Evolutionary conservation across 2,888 invertebrate species (phyloP).

Genomic region (Hipparchia semele): DNA sequence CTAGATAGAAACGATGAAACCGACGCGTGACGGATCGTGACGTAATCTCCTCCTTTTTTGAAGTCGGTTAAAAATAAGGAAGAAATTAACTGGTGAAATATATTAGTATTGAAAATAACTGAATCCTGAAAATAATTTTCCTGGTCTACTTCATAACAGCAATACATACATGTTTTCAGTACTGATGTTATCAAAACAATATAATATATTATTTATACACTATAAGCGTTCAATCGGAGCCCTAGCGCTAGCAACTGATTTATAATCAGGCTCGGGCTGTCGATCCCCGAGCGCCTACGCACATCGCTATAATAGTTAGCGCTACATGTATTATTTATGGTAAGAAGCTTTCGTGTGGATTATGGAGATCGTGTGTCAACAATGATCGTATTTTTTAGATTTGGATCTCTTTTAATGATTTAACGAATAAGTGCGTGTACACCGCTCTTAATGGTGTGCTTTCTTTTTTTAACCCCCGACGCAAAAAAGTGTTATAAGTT

Average conservation of each 20-base stretch:
- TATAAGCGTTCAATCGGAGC: conserved; percentile 46
- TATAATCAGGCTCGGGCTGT: conserved; percentile 79
- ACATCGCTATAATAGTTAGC: conserved; percentile 72
- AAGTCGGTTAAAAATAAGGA: too few species aligned
- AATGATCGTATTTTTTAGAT: conserved; percentile 55
- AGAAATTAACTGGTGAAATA: too few species aligned
- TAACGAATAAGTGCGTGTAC: conserved; percentile 10
- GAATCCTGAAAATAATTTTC: not conserved
- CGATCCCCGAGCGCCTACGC: conserved; percentile 79
- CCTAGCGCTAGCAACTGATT: conserved; percentile 59
- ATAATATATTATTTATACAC: conserved; percentile 17
- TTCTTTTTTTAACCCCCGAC: not conserved
- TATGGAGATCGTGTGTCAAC: conserved; percentile 78
- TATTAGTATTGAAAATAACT: not conserved
- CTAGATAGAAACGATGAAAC: too few species aligned
- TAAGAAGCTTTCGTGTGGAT: conserved; percentile 80
- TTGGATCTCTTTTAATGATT: conserved; percentile 26
- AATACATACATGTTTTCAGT: not conserved
- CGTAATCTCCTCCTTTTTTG: too few species aligned
- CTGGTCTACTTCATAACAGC: not conserved
- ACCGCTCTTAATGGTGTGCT: not conserved
- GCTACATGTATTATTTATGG: conserved; percentile 81
- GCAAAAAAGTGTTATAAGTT: too few species aligned
- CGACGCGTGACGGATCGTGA: too few species aligned
- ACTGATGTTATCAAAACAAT: conserved; percentile 25